Conservation (phyloP, 2,113 vertebrate genomes). For the Ptyas mucosa region DNA sequence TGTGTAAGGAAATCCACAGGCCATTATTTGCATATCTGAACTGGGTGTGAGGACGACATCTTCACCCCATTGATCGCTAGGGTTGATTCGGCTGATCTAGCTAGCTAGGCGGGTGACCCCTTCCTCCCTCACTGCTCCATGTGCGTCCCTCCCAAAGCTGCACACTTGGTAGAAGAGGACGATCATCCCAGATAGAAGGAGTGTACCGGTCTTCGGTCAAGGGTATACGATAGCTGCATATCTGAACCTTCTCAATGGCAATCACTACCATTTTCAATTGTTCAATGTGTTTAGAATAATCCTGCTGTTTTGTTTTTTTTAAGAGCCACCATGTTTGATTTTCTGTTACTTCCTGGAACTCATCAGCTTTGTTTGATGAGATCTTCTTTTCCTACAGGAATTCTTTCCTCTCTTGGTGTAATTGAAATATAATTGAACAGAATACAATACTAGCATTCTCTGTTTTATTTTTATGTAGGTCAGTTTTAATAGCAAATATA, state of each 20-base stretch:
- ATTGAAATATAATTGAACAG: slow-evolving; percentile 3
- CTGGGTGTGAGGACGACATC: no score
- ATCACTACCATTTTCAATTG: not conserved
- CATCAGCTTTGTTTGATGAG: not conserved
- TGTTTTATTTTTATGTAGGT: not conserved
- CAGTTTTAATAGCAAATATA: not conserved
- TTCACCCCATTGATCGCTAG: no score
- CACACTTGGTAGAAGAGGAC: no score
- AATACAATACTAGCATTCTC: not conserved
- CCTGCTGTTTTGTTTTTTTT: not conserved
- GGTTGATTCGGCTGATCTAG: no score
- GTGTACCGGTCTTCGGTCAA: no score
- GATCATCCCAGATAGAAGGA: no score
- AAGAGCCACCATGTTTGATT: not conserved
- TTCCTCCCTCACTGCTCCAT: no score
- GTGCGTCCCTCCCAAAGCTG: no score
- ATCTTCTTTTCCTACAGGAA: not conserved
- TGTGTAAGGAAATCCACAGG: not conserved
- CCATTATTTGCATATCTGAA: not conserved
- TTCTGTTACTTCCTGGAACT: not conserved
- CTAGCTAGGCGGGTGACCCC: no score
- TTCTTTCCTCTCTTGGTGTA: not conserved
- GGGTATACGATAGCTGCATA: no score
- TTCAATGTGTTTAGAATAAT: slow-evolving; percentile 6
- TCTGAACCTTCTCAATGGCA: not conserved